Evolutionary conservation across 2,888 invertebrate species (phyloP), one percentile per base, ranked within the genome.

Genomic region (Amiota communis): DNA sequence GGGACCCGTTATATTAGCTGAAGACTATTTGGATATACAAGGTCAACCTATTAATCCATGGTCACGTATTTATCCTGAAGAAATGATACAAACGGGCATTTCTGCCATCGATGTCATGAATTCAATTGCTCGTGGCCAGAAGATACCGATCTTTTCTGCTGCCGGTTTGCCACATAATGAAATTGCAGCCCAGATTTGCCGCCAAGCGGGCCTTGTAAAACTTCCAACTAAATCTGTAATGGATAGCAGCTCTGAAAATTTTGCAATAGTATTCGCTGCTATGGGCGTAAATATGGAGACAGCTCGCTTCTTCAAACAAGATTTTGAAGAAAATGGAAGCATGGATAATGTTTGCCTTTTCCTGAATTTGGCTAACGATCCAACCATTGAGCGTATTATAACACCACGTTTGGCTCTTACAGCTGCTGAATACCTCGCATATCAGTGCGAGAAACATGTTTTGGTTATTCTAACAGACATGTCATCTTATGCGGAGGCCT

Each of bases 221-320:
- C 85, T 91, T 46, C 91, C 92, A 65, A 95, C 95, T 76, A 98
- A 98, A 90, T 96, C 95, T 11, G 97, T 98, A 0, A 86, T 96
- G 81, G 98, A 98, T 85, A 95, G 96, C 84, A 97, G 97, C 86
- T 96, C 97, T 85, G 98, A 98, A 90, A 99, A 99, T 91, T 99
- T 99, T 90, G 99, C 99, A 89, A 99, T 99, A 86, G 99, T 99
- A 61, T 99, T 99, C 91, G 99, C 99, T 77, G 99, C 99, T 90
- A 99, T 99, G 99, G 99, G 98, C 92, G 98, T 98, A 78, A 97
- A 97, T 92, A 96, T 96, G 96, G 99, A 99, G 91, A 99, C 98
- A 1, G 99, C 99, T 56, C 93, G 98, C 80, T 99, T 99, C 94
- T 99, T 99, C 94, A 99, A 99, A 90, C 98, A 99, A 91, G 97